Evolutionary conservation across 2,888 invertebrate species (phyloP).

Genomic region (Pelosia muscerda): DNA sequence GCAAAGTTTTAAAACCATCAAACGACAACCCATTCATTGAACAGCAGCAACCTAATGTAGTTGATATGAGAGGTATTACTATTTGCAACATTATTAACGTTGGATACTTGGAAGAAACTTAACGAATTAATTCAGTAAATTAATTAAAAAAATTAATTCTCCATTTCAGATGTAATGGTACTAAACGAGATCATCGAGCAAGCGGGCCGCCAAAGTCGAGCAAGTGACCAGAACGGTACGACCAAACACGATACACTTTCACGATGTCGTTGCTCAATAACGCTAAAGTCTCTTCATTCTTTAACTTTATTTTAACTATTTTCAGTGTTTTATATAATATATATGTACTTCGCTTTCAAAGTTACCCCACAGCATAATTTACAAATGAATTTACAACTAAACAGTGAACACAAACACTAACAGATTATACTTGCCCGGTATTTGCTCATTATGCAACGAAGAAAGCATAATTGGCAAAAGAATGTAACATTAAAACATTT

Average conservation of each 20-base stretch:
- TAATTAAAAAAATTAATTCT: not conserved
- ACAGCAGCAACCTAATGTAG: conserved; percentile 94
- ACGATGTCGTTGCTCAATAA: conserved; percentile 59
- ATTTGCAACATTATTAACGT: not conserved
- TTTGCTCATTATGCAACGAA: conserved; percentile 84
- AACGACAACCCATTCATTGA: conserved; percentile 97
- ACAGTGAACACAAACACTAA: conserved; percentile 50
- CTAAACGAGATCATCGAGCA: conserved; percentile 98
- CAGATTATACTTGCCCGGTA: conserved; percentile 70
- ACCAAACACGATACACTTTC: conserved; percentile 48
- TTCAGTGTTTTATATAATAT: conserved; percentile 48
- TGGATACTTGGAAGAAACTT: not conserved
- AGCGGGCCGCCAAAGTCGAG: conserved; percentile 95
- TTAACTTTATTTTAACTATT: conserved; percentile 55
- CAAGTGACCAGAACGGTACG: conserved; percentile 96
- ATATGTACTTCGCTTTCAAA: conserved; percentile 32
- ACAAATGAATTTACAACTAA: conserved; percentile 35
- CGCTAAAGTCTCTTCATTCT: conserved; percentile 62
- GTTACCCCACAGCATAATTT: conserved; percentile 37
- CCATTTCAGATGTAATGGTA: conserved; percentile 96
- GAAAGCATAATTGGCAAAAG: conserved; percentile 83
- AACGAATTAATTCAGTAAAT: not conserved
- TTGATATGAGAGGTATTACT: conserved; percentile 95
- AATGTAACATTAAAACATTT: conserved; percentile 55
- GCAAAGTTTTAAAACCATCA: conserved; percentile 92